phyloP scores from a whole-genome alignment of 1,140 invertebrate genomes.

The Drosophila obscura region DNA sequence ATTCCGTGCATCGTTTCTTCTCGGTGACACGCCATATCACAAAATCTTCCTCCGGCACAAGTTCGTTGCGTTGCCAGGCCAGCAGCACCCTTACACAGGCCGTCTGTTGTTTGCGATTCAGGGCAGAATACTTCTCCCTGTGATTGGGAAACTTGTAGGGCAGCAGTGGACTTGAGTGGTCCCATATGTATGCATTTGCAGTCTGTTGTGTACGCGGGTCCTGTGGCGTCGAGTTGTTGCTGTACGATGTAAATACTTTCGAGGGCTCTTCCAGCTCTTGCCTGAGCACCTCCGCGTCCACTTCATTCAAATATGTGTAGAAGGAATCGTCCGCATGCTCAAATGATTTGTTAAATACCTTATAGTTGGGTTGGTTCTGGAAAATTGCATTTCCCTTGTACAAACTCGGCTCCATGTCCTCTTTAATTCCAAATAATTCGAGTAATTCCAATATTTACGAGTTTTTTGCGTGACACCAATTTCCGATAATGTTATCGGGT shows the following conservation, averaged over 20 bases:
- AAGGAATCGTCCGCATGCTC: constrained; percentile 48
- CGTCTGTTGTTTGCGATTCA: constrained; percentile 40
- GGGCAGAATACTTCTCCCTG: constrained; percentile 15
- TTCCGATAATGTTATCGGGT: background rate
- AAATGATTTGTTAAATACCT: constrained; percentile 53
- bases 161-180: constrained; percentile 15
- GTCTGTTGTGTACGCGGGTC: constrained; percentile 56
- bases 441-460: too few relatives aligned
- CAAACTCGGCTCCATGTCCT: constrained; percentile 30
- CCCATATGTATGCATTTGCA: constrained; percentile 11
- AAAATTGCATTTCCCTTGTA: constrained; percentile 41
- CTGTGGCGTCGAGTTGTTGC: background rate
- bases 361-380: constrained; percentile 59
- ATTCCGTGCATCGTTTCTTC: constrained; percentile 45
- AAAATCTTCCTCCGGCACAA: constrained; percentile 36
- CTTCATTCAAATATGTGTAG: constrained; percentile 53
- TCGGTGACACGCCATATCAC: constrained; percentile 44
- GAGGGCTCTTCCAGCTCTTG: constrained; percentile 26
- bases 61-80: constrained; percentile 29
- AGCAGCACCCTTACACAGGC: constrained; percentile 60
- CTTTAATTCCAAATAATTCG: too few relatives aligned
- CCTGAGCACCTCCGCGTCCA: constrained; percentile 39
- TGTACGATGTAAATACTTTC: constrained; percentile 43
- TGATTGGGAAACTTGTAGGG: constrained; percentile 41
- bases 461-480: background rate